Base-by-base conservation (phyloP, 2,797 vertebrate genomes). In the Pseudopleuronectes americanus region DNA sequence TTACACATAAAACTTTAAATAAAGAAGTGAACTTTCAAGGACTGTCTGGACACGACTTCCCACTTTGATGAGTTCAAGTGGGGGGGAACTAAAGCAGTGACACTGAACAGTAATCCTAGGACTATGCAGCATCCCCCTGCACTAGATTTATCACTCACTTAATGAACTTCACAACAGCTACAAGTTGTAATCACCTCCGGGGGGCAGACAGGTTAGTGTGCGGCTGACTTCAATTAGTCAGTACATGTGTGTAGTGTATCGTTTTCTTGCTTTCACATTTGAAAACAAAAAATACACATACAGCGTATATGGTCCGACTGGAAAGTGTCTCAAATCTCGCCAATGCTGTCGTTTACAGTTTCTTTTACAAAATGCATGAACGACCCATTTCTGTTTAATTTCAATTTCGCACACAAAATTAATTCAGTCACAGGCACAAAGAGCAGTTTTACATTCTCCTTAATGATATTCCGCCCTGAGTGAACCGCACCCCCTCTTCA, bases 141-240 rank as follows among this genome's bases (percentile, higher is more conserved):
- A 59, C 51, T 54, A 74, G 78, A 91, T 92, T 91, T 90, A 92
- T 91, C 75, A 80, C 70, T 62, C 85, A 74, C 84, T 87, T 92
- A 88, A 94, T 93, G 91, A 90, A 89, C 90, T 91, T 77, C 65
- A 22, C 47, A 74, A 83, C 82, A 86, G 79, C 82, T 89, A 88
- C 85, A 92, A 89, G 88, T 91, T 81, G 78, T 89, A 89, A 83
- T 91, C 83, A 80, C 88, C 87, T 68, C 41, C 4, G 13, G 56
- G 78, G 78, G 79, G 78, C 80, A 84, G 71, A 68, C 76, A 61
- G 84, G 83, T 89, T 81, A 84, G 41, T 58, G 9, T 52, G 21
- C n/a, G 8, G 28, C 67, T 56, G 52, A 55, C 79, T 85, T 80
- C 22, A 69, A 83, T 81, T 68, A 82, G 81, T 81, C 17, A 56